phyloP scores from a whole-genome alignment of 1,140 invertebrate genomes.

The Lysiphlebus fabarum region DNA sequence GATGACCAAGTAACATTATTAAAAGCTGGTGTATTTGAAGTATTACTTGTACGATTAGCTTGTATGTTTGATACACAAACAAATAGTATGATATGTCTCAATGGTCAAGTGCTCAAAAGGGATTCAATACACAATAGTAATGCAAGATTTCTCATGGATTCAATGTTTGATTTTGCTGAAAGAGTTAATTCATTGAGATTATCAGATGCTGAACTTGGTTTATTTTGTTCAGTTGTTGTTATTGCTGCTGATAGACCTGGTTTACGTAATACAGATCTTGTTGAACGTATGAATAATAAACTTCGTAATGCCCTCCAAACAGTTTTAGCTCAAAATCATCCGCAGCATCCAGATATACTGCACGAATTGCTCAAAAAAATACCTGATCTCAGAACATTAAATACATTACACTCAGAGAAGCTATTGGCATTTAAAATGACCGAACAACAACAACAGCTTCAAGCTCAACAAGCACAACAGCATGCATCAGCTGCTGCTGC shows the following conservation, averaged over 20 bases:
- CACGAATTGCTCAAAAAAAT: slow-evolving; percentile 89
- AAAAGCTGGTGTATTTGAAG: slow-evolving; percentile 94
- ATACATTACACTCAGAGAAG: slow-evolving; percentile 95
- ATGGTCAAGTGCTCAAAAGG: slow-evolving; percentile 84
- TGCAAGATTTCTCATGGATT: slow-evolving; percentile 90
- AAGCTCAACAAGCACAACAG: slow-evolving; percentile 57
- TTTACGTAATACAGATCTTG: slow-evolving; percentile 84
- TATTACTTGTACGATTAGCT: slow-evolving; percentile 85
- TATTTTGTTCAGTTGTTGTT: slow-evolving; percentile 93
- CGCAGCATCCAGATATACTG: slow-evolving; percentile 73
- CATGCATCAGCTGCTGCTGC: slow-evolving; percentile 23
- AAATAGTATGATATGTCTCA: slow-evolving; percentile 88
- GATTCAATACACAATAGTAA: slow-evolving; percentile 89
- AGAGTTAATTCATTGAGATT: slow-evolving; percentile 86
- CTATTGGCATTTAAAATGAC: slow-evolving; percentile 89
- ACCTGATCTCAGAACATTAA: slow-evolving; percentile 89
- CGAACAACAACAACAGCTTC: slow-evolving; percentile 76
- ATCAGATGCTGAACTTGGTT: slow-evolving; percentile 87
- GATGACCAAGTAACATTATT: slow-evolving; percentile 96
- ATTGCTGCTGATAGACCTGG: slow-evolving; percentile 92
- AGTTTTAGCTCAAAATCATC: slow-evolving; percentile 84
- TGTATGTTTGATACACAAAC: slow-evolving; percentile 91
- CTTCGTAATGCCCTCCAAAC: slow-evolving; percentile 81
- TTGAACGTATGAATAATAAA: slow-evolving; percentile 88
- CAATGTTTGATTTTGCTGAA: slow-evolving; percentile 96